A percentile compares a stretch with the other conserved stretches of the same genome.
Evolutionary conservation across 2,888 invertebrate genomes (phyloP).

Genomic region (Leucoptera coffeella): DNA sequence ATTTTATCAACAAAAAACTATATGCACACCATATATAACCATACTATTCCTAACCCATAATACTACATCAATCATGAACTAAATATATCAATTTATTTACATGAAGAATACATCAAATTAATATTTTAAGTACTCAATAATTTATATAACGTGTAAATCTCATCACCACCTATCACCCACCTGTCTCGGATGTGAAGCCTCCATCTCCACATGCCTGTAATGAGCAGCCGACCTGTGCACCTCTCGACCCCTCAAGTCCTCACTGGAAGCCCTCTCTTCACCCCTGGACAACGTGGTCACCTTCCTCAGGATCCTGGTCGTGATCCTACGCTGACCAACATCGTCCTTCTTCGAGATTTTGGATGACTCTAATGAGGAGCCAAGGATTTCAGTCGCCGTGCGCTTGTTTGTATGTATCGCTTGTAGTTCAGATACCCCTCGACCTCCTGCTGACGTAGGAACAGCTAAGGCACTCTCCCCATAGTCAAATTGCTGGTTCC

Average conservation of each 20-base stretch:
- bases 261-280: constrained; percentile 70
- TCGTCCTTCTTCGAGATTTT: constrained; percentile 75
- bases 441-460: constrained; percentile 33
- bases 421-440: constrained; percentile 56
- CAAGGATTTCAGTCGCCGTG: constrained; percentile 77
- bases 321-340: constrained; percentile 75
- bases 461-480: constrained; percentile 34
- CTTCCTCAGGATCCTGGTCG: constrained; percentile 80
- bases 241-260: constrained; percentile 61
- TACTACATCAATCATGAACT: too few relatives aligned
- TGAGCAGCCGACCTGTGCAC: constrained; percentile 52
- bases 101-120: too few relatives aligned
- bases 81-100: too few relatives aligned
- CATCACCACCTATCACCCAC: too few relatives aligned
- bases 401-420: constrained; percentile 77
- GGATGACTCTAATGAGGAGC: constrained; percentile 77
- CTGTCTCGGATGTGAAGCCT: constrained; percentile 58
- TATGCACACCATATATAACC: too few relatives aligned
- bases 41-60: too few relatives aligned
- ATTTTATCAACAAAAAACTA: too few relatives aligned
- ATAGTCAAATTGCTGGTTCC: constrained; percentile 41
- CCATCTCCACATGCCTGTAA: constrained; percentile 51
- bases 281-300: constrained; percentile 84
- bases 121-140: too few relatives aligned
- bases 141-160: too few relatives aligned